A percentile compares a stretch with the other conserved stretches of the same genome.
Conservation (phyloP, 1,140 invertebrate species). For the Trichogramma pretiosum region DNA sequence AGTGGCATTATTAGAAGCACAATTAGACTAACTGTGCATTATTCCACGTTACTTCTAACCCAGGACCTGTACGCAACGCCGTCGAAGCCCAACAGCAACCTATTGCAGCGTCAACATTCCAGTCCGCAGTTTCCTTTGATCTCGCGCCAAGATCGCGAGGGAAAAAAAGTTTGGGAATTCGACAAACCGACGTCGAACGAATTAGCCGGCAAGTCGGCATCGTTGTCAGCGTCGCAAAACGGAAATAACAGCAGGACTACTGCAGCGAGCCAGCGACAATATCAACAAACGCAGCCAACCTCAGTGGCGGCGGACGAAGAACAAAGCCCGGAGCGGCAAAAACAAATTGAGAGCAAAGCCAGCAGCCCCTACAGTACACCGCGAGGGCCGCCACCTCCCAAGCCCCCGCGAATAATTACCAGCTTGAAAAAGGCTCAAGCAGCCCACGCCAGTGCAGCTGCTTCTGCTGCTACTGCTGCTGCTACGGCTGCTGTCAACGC, state of each 20-base stretch:
- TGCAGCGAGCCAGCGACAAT: slow-evolving; percentile 11
- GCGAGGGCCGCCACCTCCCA: slow-evolving; percentile 31
- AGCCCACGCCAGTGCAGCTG: too few species aligned
- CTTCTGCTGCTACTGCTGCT: too few species aligned
- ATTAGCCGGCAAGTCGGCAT: neutral
- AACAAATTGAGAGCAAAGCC: slow-evolving; percentile 19
- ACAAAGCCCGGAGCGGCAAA: slow-evolving; percentile 9
- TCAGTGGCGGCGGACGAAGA: slow-evolving; percentile 12
- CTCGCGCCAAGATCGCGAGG: neutral
- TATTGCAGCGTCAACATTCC: slow-evolving; percentile 34
- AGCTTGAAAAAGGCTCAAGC: slow-evolving; percentile 29
- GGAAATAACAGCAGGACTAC: neutral
- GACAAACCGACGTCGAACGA: neutral
- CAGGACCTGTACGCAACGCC: slow-evolving; percentile 10
- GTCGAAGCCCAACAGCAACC: slow-evolving; percentile 4
- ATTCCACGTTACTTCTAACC: neutral
- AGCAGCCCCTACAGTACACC: slow-evolving; percentile 31
- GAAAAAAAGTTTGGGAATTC: slow-evolving; percentile 13
- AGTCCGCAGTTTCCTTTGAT: slow-evolving; percentile 32
- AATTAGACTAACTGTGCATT: too few species aligned
- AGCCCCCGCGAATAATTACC: slow-evolving; percentile 37
- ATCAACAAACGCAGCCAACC: slow-evolving; percentile 13
- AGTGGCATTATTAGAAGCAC: too few species aligned
- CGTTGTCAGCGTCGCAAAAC: neutral
- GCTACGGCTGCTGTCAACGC: too few species aligned